Evolutionary conservation across 2,113 vertebrate genomes (phyloP).

Genomic region (Silurus glanis): DNA sequence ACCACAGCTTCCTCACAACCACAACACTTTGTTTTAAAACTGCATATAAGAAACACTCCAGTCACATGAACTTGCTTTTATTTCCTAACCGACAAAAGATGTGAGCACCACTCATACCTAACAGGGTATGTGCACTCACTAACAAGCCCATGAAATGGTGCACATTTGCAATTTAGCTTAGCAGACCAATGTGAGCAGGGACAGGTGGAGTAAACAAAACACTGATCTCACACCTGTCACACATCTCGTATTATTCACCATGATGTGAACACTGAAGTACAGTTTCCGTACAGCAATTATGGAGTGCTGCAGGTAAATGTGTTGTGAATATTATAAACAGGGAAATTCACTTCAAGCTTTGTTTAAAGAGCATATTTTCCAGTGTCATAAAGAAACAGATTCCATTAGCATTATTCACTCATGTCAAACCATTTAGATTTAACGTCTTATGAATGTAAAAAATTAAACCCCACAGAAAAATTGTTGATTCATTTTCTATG

Average conservation of each 20-base stretch:
- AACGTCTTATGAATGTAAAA: background rate
- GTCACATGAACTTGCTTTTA: conserved; percentile 1
- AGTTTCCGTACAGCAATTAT: conserved; percentile 1
- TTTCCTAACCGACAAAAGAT: background rate
- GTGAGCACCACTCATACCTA: conserved; percentile 1
- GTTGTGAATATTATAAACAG: background rate
- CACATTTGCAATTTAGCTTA: conserved; percentile 6
- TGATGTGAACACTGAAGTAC: background rate
- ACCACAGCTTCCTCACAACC: background rate
- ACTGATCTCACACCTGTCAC: conserved; percentile 11
- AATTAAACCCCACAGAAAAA: background rate
- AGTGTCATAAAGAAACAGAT: background rate
- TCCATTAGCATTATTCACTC: background rate
- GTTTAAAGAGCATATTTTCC: background rate
- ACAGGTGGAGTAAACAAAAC: conserved; percentile 13
- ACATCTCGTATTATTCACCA: conserved; percentile 2
- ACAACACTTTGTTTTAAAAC: background rate
- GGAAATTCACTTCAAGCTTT: background rate
- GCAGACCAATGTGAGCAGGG: background rate
- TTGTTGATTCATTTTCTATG: background rate
- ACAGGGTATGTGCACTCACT: background rate
- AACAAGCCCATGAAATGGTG: conserved; percentile 19
- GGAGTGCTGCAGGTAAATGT: background rate
- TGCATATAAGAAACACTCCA: conserved; percentile 8
- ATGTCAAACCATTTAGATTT: background rate